Base-by-base conservation (phyloP, 2,797 vertebrate species). In the Oryzias sinensis region DNA sequence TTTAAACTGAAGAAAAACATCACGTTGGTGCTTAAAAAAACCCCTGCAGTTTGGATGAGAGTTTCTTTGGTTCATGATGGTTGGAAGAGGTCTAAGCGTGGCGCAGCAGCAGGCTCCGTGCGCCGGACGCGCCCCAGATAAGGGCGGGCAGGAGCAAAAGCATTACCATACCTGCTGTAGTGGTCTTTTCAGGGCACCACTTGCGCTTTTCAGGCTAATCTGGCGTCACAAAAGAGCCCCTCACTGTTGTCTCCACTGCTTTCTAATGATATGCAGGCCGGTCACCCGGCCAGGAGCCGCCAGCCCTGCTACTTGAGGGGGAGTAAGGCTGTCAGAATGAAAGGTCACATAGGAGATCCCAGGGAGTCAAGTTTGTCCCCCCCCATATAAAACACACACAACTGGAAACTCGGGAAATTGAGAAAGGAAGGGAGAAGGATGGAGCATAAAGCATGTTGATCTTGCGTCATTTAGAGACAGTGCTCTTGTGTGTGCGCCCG, bases 181-280 rank as follows among this genome's bases (percentile, higher is more conserved):
- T 48, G 43, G 51, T 70, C 81, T 76, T 76, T 80, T 79, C 65
- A 78, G 25, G 46, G 53, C 27, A 54, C 74, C 71, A 82, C 81
- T 82, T 83, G 79, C 76, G 67, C 77, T 83, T 87, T 84, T 87
- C 76, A 73, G 74, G 57, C 78, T 81, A 72, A 86, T 82, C 71
- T 67, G 43, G 37, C 52, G 25, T 64, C 74, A 86, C 86, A 88
- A 89, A 72, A 58, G 72, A 72, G 59, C 53, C 59, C 63, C 72
- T 78, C 79, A 59, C 79, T 47, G 74, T 58, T 62, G 81, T 81
- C 81, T 71, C 73, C 57, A 56, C 51, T 67, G 43, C 61, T 79
- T 76, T 77, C 79, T 76, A 89, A 84, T 88, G 70, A 84, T 83
- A 90, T 90, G 88, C 83, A 83, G 87, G 88, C 65, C 33, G 68